These are phyloP conservation scores for Opisthograptis luteolata DNA, from an alignment of 2,888 invertebrate genomes.

Conservation along the genomic window DNA sequence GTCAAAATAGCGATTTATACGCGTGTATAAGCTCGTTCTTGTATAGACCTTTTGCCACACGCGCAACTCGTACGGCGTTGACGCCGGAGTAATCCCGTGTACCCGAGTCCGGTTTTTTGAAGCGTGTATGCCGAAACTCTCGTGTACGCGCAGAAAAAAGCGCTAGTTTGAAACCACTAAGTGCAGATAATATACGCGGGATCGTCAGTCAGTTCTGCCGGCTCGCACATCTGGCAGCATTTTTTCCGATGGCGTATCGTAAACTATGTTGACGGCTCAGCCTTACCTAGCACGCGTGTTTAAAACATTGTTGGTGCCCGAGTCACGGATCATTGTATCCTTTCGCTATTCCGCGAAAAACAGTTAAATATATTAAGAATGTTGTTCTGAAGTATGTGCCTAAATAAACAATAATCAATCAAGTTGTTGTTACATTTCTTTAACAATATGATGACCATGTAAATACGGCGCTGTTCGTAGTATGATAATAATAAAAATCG, in stretches of 20 bases:
- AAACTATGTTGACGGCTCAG: not conserved
- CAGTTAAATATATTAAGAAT: constrained; percentile 57
- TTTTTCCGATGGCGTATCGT: not conserved
- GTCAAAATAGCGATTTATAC: too few relatives aligned
- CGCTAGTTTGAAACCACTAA: too few relatives aligned
- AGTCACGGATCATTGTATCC: constrained; percentile 31
- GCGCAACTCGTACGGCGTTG: too few relatives aligned
- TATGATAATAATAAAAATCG: constrained; percentile 77
- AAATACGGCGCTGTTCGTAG: constrained; percentile 84
- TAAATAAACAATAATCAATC: constrained; percentile 74
- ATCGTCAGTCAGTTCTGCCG: not conserved
- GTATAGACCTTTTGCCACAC: too few relatives aligned
- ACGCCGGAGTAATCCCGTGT: too few relatives aligned
- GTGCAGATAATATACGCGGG: too few relatives aligned
- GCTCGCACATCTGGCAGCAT: not conserved
- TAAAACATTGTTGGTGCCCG: constrained; percentile 12
- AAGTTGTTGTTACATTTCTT: constrained; percentile 82
- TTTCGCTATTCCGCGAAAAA: constrained; percentile 40
- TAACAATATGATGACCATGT: constrained; percentile 83
- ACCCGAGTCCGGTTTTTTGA: too few relatives aligned
- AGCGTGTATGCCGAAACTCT: too few relatives aligned
- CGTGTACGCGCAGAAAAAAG: too few relatives aligned
- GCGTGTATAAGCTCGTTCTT: too few relatives aligned
- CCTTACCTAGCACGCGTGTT: constrained; percentile 9
- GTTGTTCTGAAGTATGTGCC: constrained; percentile 76